These are phyloP conservation scores for Clamator glandarius DNA, from an alignment of 2,797 vertebrate species.

Conservation along the genomic window DNA sequence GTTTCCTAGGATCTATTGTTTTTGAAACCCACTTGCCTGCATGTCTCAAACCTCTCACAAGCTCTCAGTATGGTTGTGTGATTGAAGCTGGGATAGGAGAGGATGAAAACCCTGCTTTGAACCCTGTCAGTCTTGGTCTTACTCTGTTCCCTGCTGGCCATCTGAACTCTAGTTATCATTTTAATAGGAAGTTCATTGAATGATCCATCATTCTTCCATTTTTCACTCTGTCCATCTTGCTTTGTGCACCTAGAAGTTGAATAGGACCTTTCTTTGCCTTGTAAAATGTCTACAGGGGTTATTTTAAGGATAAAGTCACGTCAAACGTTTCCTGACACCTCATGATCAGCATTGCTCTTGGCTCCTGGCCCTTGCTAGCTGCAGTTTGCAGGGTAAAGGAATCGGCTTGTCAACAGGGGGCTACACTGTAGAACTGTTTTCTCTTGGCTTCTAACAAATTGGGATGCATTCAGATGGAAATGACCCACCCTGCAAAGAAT, in stretches of 20 bases:
- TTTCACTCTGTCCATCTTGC: background rate
- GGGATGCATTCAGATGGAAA: background rate
- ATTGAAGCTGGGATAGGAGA: background rate
- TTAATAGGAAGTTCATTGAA: background rate
- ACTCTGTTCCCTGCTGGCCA: background rate
- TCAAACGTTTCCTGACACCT: conserved; percentile 63
- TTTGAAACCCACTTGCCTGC: background rate
- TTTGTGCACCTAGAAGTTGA: background rate
- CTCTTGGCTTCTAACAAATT: background rate
- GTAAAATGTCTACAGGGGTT: conserved; percentile 5
- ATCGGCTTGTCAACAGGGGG: background rate
- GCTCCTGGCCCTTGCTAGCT: conserved; percentile 20
- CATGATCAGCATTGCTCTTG: background rate
- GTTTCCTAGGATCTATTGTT: background rate
- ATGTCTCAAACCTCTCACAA: background rate
- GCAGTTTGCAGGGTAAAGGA: background rate
- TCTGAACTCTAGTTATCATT: background rate
- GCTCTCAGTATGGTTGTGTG: background rate
- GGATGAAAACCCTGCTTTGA: background rate
- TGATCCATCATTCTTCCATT: background rate
- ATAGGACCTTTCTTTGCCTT: background rate
- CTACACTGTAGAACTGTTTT: background rate
- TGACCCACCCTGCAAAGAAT: background rate
- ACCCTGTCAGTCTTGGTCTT: background rate
- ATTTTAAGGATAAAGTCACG: conserved; percentile 60